Conservation (phyloP, 2,113 vertebrate genomes). For the Tyto alba region DNA sequence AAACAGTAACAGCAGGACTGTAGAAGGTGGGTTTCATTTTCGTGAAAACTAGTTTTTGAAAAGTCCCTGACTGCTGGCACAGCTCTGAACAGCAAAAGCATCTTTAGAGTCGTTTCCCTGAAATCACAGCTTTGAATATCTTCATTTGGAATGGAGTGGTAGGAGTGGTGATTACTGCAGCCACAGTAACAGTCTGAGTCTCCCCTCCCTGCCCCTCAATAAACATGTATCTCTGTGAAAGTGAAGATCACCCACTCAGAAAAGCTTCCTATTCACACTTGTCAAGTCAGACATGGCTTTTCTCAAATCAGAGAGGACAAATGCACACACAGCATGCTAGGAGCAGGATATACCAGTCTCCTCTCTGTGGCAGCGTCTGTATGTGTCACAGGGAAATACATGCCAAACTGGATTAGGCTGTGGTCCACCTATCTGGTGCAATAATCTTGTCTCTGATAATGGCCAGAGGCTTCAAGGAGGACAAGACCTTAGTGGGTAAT, state of each 20-base stretch:
- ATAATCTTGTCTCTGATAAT: neutral
- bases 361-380: neutral
- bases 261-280: neutral
- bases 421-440: neutral
- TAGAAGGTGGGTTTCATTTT: neutral
- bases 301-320: neutral
- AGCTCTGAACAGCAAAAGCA: neutral
- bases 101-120: neutral
- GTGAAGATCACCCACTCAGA: neutral
- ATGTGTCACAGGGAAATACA: slow-evolving; percentile 29
- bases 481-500: neutral
- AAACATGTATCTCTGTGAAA: neutral
- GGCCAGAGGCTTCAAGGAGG: slow-evolving; percentile 7
- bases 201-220: neutral
- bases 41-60: neutral
- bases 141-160: neutral
- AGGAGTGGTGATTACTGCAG: neutral
- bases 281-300: neutral
- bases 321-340: neutral
- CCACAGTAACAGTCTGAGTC: neutral
- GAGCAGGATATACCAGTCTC: slow-evolving; percentile 36
- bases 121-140: neutral
- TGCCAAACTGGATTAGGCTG: neutral
- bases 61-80: neutral
- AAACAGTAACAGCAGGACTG: neutral